These are phyloP conservation scores for Anas capensis DNA, from an alignment of 2,797 vertebrate genomes.

Conservation along the genomic window DNA sequence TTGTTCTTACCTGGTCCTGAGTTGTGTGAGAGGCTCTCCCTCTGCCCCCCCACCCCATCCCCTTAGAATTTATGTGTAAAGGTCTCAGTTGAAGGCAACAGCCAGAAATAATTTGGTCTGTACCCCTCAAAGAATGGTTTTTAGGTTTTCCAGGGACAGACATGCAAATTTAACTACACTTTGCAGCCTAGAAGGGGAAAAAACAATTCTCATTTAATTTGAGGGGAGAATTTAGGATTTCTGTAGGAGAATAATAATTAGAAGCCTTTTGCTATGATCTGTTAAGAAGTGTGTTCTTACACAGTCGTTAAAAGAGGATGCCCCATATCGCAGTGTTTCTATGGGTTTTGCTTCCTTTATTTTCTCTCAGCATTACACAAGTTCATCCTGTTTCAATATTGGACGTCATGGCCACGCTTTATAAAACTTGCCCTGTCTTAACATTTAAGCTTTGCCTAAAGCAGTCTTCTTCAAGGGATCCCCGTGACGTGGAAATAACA, in stretches of 20 bases:
- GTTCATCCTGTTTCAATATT: background rate
- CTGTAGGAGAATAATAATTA: background rate
- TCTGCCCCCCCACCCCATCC: fast-evolving
- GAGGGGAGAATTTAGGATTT: background rate
- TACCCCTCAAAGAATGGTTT: background rate
- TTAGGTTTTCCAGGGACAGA: background rate
- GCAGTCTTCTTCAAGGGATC: background rate
- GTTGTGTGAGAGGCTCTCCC: background rate
- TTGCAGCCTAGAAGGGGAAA: background rate
- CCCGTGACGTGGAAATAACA: background rate
- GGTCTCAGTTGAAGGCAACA: background rate
- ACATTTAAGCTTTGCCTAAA: background rate
- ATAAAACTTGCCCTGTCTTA: background rate
- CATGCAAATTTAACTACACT: background rate
- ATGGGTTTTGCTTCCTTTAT: fast-evolving
- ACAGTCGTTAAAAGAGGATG: background rate
- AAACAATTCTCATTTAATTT: background rate
- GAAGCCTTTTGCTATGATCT: background rate
- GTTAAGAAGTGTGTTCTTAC: fast-evolving
- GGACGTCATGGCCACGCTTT: fast-evolving
- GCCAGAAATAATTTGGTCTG: background rate
- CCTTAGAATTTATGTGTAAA: background rate
- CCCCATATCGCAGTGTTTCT: background rate
- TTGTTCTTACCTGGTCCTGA: background rate
- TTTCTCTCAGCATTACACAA: background rate